A percentile compares a stretch with the other conserved stretches of the same genome.
Conservation (phyloP, 2,888 invertebrate species). For the Drosophila paucipuncta region DNA sequence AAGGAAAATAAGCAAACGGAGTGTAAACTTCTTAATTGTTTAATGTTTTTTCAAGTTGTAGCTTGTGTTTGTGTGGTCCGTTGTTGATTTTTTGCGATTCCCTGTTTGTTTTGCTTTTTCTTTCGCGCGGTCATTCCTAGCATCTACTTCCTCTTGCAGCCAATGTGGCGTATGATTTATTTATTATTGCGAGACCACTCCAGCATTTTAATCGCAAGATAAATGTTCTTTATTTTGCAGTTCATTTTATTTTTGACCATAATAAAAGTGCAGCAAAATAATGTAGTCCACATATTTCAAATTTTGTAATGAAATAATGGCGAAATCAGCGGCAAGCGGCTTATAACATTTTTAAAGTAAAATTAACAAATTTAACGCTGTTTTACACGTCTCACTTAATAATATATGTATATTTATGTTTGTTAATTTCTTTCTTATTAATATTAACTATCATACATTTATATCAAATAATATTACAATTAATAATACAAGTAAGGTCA, state of each 20-base stretch:
- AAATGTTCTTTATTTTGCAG: not conserved
- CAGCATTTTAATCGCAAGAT: not conserved
- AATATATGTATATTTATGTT: not conserved
- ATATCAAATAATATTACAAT: too few relatives aligned
- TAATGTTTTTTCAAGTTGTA: conserved; percentile 67
- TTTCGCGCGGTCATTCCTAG: conserved; percentile 21
- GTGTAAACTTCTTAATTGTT: conserved; percentile 74
- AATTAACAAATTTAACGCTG: not conserved
- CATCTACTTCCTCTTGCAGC: not conserved
- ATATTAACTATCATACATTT: too few relatives aligned
- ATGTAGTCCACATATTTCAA: not conserved
- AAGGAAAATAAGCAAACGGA: conserved; percentile 35
- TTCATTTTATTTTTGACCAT: not conserved
- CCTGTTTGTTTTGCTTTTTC: conserved; percentile 12
- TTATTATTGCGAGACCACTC: not conserved
- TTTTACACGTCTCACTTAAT: not conserved
- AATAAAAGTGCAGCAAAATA: not conserved
- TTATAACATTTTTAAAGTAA: not conserved
- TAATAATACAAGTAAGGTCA: not conserved
- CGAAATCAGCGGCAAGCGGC: not conserved
- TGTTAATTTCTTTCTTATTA: not conserved
- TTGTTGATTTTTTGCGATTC: conserved; percentile 34
- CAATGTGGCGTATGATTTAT: conserved; percentile 13
- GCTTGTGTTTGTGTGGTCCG: conserved; percentile 42
- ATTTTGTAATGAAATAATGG: not conserved